phyloP scores from a whole-genome alignment of 53 echinoderm and acorn worm species.

The Actinopyga echinites region DNA sequence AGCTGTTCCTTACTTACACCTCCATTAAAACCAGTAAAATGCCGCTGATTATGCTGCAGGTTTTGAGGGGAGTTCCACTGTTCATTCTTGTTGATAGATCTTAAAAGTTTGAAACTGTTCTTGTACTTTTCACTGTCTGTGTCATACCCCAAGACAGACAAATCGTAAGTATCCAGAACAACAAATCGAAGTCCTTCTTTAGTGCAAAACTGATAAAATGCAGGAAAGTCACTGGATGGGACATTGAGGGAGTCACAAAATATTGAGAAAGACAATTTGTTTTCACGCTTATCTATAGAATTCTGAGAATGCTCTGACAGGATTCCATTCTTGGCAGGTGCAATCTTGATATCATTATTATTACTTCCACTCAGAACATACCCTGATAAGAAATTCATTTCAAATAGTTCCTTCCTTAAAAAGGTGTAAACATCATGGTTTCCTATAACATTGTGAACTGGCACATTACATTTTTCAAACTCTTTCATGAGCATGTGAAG shows the following conservation, averaged over 20 bases:
- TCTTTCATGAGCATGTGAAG: slow-evolving; percentile 46
- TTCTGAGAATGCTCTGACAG: no score
- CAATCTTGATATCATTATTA: not conserved
- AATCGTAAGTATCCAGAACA: slow-evolving; percentile 16
- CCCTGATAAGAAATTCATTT: slow-evolving; percentile 55
- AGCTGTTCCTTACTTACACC: slow-evolving; percentile 11
- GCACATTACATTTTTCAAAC: slow-evolving; percentile 54
- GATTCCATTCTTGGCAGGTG: not conserved
- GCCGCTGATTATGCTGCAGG: not conserved
- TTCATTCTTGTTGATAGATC: slow-evolving; percentile 18
- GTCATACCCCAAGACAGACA: slow-evolving; percentile 28
- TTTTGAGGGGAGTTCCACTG: slow-evolving; percentile 30
- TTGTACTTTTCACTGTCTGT: slow-evolving; percentile 13
- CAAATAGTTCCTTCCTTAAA: slow-evolving; percentile 65
- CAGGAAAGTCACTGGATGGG: slow-evolving; percentile 3
- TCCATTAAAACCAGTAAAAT: slow-evolving; percentile 17
- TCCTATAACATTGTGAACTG: slow-evolving; percentile 71
- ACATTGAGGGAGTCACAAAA: slow-evolving; percentile 22
- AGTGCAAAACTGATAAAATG: slow-evolving; percentile 82
- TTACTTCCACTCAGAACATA: not conserved
- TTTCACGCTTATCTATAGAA: no score
- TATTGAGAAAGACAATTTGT: not conserved
- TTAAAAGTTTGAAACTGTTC: not conserved
- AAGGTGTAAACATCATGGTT: slow-evolving; percentile 95
- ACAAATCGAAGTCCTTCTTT: slow-evolving; percentile 62